phyloP scores from a whole-genome alignment of 2,888 invertebrate genomes.

The Phortica okadai region DNA sequence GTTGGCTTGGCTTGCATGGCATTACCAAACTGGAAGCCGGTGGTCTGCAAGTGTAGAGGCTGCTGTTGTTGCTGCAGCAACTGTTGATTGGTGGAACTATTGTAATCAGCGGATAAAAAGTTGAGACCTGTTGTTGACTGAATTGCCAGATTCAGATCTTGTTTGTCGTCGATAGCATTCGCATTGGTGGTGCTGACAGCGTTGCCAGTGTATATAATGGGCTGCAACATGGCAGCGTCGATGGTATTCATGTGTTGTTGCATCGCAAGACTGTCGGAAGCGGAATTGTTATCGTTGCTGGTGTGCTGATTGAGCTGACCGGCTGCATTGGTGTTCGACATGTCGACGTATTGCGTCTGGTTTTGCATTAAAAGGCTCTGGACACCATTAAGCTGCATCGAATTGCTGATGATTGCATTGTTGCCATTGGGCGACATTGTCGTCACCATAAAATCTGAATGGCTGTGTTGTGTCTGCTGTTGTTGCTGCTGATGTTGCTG shows the following conservation, averaged over 20 bases:
- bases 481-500: conserved; percentile 39
- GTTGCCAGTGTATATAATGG: conserved; percentile 57
- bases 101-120: conserved; percentile 24
- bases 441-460: conserved; percentile 55
- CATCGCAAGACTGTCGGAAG: neutral
- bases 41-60: neutral
- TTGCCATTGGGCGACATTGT: conserved; percentile 27
- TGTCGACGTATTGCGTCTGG: conserved; percentile 55
- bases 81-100: neutral
- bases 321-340: conserved; percentile 51
- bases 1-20: neutral
- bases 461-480: conserved; percentile 42
- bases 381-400: conserved; percentile 44
- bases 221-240: conserved; percentile 50
- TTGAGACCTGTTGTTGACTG: conserved; percentile 38
- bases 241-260: conserved; percentile 41
- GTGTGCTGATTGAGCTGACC: conserved; percentile 54
- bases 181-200: conserved; percentile 46
- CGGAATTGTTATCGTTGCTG: conserved; percentile 28
- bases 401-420: neutral
- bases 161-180: conserved; percentile 27
- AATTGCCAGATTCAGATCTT: conserved; percentile 51
- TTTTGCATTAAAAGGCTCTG: conserved; percentile 57
- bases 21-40: neutral
- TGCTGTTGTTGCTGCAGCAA: conserved; percentile 23